Conservation (phyloP, 2,888 invertebrate species). For the Perizoma affinitatum region DNA sequence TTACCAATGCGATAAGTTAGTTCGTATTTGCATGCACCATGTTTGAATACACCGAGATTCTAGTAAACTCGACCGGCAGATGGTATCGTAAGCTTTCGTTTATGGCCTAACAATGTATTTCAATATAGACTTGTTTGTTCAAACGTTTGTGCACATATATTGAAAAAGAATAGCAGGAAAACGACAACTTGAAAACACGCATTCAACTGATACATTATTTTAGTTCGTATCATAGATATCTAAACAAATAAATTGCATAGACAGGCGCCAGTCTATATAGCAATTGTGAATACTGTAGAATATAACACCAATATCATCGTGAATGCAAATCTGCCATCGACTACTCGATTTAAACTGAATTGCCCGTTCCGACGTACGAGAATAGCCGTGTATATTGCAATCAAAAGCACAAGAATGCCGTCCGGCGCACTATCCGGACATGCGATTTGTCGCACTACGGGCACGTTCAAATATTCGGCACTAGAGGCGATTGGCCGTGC, state of each 20-base stretch:
- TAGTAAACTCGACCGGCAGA: slow-evolving; percentile 29
- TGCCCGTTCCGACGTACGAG: slow-evolving; percentile 20
- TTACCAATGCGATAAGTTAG: slow-evolving; percentile 32
- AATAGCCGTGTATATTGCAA: slow-evolving; percentile 26
- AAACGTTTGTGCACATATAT: slow-evolving; percentile 19
- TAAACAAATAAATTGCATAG: slow-evolving; percentile 11
- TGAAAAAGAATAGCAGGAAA: too few species aligned
- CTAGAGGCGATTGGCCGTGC: slow-evolving; percentile 27
- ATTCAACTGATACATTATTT: background rate
- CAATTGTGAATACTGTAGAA: slow-evolving; percentile 13
- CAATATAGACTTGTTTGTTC: slow-evolving; percentile 28
- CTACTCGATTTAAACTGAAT: slow-evolving; percentile 29
- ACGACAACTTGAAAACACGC: too few species aligned
- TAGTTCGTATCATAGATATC: slow-evolving; percentile 1
- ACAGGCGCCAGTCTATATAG: slow-evolving; percentile 8
- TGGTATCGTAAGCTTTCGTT: slow-evolving; percentile 29
- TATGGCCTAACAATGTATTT: slow-evolving; percentile 30
- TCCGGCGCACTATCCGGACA: slow-evolving; percentile 24
- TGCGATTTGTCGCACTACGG: slow-evolving; percentile 32
- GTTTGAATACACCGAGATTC: slow-evolving; percentile 34
- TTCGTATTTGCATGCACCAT: slow-evolving; percentile 34
- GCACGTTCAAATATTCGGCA: slow-evolving; percentile 30
- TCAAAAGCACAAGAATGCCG: slow-evolving; percentile 29
- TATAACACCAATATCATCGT: slow-evolving; percentile 20
- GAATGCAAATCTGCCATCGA: slow-evolving; percentile 22